These are phyloP conservation scores for Tanytarsus gracilentus DNA, from an alignment of 2,888 invertebrate genomes.

Conservation along the genomic window DNA sequence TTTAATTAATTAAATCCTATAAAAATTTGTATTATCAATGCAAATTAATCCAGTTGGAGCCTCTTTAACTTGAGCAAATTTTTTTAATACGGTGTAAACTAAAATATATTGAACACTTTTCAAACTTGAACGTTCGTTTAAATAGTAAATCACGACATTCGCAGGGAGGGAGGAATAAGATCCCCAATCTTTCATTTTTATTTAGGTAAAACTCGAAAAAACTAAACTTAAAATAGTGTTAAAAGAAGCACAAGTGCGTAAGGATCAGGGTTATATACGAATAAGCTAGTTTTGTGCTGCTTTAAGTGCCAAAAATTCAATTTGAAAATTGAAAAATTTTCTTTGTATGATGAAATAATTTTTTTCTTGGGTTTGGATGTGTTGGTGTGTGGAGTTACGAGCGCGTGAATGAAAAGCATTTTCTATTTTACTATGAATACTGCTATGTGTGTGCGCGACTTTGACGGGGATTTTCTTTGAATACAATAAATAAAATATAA, in stretches of 20 bases:
- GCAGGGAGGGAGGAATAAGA: too few species aligned
- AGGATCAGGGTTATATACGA: slow-evolving; percentile 5
- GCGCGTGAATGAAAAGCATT: slow-evolving; percentile 27
- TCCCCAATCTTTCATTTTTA: slow-evolving; percentile 14
- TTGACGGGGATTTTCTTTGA: background rate
- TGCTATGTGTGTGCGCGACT: slow-evolving; percentile 13
- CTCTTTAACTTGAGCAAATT: too few species aligned
- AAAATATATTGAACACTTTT: too few species aligned
- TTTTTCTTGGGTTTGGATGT: slow-evolving; percentile 18
- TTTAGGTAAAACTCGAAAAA: slow-evolving; percentile 21
- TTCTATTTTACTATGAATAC: slow-evolving; percentile 26
- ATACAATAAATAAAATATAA: background rate
- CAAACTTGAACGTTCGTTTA: too few species aligned
- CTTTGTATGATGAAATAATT: slow-evolving; percentile 29
- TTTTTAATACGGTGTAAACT: too few species aligned
- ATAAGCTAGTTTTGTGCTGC: background rate
- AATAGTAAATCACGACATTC: too few species aligned
- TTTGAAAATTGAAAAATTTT: slow-evolving; percentile 15
- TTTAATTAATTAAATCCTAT: too few species aligned
- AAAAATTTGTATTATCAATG: too few species aligned
- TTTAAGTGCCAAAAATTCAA: background rate
- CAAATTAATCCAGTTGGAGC: too few species aligned
- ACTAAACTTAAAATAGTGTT: slow-evolving; percentile 9
- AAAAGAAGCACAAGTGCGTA: background rate
- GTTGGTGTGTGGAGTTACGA: slow-evolving; percentile 9